phyloP scores from a whole-genome alignment of 2,113 vertebrate species.

The Mesembrinibis cayennensis region DNA sequence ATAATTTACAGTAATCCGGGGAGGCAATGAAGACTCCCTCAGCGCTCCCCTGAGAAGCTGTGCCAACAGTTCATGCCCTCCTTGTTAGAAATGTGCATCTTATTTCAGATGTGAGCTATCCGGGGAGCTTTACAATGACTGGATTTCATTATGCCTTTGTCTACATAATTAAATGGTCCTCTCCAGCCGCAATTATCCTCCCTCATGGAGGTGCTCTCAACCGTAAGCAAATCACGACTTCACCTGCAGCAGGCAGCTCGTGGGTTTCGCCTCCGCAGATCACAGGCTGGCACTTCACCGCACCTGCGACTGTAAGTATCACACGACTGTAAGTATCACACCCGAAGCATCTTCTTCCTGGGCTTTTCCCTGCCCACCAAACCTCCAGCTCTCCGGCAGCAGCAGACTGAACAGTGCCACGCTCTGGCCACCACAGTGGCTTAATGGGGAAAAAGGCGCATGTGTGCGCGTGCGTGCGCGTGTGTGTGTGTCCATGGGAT shows the following conservation, averaged over 20 bases:
- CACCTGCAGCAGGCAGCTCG: not conserved
- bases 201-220: not conserved
- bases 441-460: not conserved
- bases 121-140: not conserved
- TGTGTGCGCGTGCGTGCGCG: not conserved
- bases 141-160: not conserved
- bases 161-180: not conserved
- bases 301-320: not conserved
- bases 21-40: not conserved
- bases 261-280: not conserved
- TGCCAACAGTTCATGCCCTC: not conserved
- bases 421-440: not conserved
- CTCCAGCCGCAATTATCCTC: not conserved
- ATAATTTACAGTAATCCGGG: not conserved
- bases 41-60: not conserved
- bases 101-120: not conserved
- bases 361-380: not conserved
- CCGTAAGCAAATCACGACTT: not conserved
- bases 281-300: not conserved
- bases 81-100: not conserved
- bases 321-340: not conserved
- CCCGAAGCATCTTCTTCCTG: not conserved
- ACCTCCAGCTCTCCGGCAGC: not conserved
- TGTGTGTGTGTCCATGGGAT: slow-evolving; percentile 38
- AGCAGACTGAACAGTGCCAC: not conserved